A percentile compares a stretch with the other conserved stretches of the same genome.
Conservation (phyloP, 2,113 vertebrate genomes). For the Petrocephalus zakoni region DNA sequence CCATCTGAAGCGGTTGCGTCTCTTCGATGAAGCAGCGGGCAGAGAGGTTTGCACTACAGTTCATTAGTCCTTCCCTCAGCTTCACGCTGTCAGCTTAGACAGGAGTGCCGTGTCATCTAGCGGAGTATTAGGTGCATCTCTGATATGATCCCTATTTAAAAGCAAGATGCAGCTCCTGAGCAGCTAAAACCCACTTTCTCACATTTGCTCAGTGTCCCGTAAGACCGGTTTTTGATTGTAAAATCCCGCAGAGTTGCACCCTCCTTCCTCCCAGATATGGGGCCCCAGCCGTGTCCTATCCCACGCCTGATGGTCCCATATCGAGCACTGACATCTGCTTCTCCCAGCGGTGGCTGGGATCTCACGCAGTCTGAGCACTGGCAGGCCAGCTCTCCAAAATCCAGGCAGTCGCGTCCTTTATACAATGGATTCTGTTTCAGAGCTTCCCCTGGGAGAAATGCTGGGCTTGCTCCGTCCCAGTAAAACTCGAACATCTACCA, state of each 20-base stretch:
- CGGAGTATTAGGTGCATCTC: neutral
- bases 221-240: neutral
- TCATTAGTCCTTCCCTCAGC: neutral
- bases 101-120: neutral
- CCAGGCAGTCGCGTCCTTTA: neutral
- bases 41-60: neutral
- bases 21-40: neutral
- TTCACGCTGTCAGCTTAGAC: neutral
- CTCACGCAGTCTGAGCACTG: neutral
- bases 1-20: neutral
- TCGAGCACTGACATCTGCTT: conserved; percentile 4
- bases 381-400: neutral
- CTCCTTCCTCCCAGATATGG: neutral
- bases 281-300: neutral
- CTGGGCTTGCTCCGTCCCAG: neutral
- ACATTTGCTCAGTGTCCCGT: neutral
- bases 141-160: neutral
- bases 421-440: neutral
- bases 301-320: neutral
- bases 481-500: neutral
- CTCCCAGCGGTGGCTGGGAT: neutral
- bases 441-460: neutral
- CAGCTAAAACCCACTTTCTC: neutral
- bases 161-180: neutral
- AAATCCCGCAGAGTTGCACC: neutral